phyloP scores from a whole-genome alignment of 1,140 invertebrate genomes.

The Campoletis sonorensis region DNA sequence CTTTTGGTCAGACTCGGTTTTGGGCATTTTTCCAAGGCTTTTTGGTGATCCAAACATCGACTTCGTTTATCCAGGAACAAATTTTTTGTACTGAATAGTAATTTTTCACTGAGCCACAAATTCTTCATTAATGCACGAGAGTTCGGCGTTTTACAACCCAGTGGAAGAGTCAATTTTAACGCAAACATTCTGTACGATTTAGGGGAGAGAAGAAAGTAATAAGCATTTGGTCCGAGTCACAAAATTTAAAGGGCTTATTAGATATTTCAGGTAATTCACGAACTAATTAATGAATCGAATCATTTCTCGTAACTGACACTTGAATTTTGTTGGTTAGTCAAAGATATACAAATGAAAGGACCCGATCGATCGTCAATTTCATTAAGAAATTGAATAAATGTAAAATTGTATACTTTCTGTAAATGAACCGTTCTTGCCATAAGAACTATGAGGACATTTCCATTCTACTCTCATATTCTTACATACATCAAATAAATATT shows the following conservation, averaged over 20 bases:
- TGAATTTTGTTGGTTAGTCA: not conserved
- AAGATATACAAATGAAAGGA: not conserved
- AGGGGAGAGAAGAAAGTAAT: not conserved
- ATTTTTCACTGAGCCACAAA: constrained; percentile 13
- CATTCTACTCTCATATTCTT: not conserved
- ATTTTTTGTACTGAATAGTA: not conserved
- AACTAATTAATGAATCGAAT: not conserved
- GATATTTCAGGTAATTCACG: not conserved
- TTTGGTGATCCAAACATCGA: constrained; percentile 36
- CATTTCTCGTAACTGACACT: not conserved
- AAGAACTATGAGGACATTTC: too few species aligned
- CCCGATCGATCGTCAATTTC: constrained; percentile 1
- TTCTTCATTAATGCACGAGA: not conserved
- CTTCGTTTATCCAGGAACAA: constrained; percentile 6
- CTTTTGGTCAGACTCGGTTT: constrained; percentile 22
- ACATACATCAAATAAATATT: not conserved
- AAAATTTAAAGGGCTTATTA: not conserved
- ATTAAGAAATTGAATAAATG: too few species aligned
- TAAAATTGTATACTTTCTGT: too few species aligned
- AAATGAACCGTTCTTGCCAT: too few species aligned
- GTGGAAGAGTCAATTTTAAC: constrained; percentile 52
- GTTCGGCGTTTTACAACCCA: constrained; percentile 30
- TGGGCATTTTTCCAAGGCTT: constrained; percentile 41
- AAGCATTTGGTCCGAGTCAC: not conserved
- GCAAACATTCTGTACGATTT: constrained; percentile 52